Evolutionary conservation across 2,113 vertebrate genomes (phyloP).

Genomic region (Ictalurus furcatus): DNA sequence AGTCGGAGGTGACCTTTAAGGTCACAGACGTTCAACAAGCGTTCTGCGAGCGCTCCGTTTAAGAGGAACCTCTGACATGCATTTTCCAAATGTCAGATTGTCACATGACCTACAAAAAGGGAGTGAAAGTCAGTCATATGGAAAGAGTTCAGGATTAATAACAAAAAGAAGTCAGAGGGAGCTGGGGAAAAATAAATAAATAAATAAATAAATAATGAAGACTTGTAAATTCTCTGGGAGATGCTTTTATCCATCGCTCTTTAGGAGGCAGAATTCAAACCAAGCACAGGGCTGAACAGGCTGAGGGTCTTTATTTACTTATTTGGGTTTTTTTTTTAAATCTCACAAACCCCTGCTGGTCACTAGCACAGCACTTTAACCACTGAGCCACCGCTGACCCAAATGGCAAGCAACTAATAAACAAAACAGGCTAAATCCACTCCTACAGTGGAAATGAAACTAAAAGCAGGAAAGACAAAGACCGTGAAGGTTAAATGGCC

Average conservation of each 20-base stretch:
- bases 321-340: neutral
- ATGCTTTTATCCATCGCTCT: neutral
- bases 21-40: neutral
- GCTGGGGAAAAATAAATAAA: neutral
- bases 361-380: neutral
- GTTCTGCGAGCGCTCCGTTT: neutral
- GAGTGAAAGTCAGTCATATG: neutral
- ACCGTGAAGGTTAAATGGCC: neutral
- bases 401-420: neutral
- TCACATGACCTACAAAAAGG: constrained; percentile 11
- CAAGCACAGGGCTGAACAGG: neutral
- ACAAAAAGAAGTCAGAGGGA: neutral
- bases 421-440: neutral
- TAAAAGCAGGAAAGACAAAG: constrained; percentile 3
- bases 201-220: neutral
- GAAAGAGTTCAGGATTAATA: neutral
- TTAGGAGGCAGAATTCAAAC: neutral
- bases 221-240: neutral
- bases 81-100: neutral
- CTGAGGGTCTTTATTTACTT: neutral
- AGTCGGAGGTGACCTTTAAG: constrained; percentile 13
- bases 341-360: neutral
- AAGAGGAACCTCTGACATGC: neutral
- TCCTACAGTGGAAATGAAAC: neutral
- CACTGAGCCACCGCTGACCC: neutral